These are phyloP conservation scores for Contarinia nasturtii DNA, from an alignment of 1,140 invertebrate species.

Conservation along the genomic window DNA sequence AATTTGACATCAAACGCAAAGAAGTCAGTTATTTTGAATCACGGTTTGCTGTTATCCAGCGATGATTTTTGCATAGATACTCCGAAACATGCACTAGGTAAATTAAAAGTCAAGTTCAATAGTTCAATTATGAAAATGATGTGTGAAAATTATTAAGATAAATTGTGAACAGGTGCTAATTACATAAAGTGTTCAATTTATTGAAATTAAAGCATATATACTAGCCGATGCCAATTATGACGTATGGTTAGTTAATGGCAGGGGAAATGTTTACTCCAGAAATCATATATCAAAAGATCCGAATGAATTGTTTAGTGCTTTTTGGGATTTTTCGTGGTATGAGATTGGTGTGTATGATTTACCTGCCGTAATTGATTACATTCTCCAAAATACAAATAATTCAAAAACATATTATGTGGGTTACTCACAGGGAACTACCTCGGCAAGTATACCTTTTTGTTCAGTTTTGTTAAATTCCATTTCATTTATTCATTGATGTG, in stretches of 20 bases:
- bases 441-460: no score
- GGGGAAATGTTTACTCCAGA: conserved; percentile 27
- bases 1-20: conserved; percentile 9
- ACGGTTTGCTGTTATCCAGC: conserved; percentile 37
- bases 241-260: no score
- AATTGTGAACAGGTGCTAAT: no score
- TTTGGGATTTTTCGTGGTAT: conserved; percentile 39
- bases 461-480: no score
- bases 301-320: conserved; percentile 23
- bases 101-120: conserved; percentile 7
- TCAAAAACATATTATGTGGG: conserved; percentile 38
- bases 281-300: conserved; percentile 31
- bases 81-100: conserved; percentile 29
- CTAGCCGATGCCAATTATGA: no score
- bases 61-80: conserved; percentile 36
- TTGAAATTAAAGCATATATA: no score
- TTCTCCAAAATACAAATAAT: conserved; percentile 32
- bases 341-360: conserved; percentile 52
- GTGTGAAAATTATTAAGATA: no score
- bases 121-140: no score
- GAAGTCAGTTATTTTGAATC: conserved; percentile 37
- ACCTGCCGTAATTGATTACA: conserved; percentile 42
- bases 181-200: no score
- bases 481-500: no score
- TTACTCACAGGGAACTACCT: conserved; percentile 36